These are phyloP conservation scores for Drosophila pachea DNA, from an alignment of 1,140 invertebrate species.

Conservation along the genomic window DNA sequence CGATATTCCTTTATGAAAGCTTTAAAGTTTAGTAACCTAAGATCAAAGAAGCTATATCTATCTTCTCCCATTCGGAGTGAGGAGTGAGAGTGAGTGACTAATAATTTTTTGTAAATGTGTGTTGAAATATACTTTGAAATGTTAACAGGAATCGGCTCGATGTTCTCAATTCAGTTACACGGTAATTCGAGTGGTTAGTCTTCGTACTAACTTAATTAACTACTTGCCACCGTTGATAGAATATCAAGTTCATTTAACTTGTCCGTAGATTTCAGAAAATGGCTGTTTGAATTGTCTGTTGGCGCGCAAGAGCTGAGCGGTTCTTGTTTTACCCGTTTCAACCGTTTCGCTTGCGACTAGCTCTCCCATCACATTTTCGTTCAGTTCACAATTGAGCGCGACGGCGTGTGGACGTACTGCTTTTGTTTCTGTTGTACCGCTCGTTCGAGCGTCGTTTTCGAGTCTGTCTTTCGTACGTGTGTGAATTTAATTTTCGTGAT, in stretches of 20 bases:
- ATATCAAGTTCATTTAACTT: too few species aligned
- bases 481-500: slow-evolving; percentile 58
- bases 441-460: slow-evolving; percentile 37
- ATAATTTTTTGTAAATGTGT: background rate
- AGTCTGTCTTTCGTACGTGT: slow-evolving; percentile 56
- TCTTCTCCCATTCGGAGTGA: background rate
- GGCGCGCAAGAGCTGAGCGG: slow-evolving; percentile 9
- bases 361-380: slow-evolving; percentile 6
- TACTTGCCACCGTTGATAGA: too few species aligned
- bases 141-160: too few species aligned
- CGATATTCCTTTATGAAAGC: slow-evolving; percentile 18
- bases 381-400: slow-evolving; percentile 52
- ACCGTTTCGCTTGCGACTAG: slow-evolving; percentile 16
- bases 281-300: background rate
- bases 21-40: background rate
- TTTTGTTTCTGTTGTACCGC: slow-evolving; percentile 26
- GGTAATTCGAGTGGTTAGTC: too few species aligned
- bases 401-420: slow-evolving; percentile 37
- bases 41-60: background rate
- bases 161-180: too few species aligned
- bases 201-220: too few species aligned
- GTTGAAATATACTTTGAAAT: background rate
- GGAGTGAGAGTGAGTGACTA: background rate
- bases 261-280: too few species aligned
- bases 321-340: slow-evolving; percentile 29